Conservation (phyloP, 2,797 vertebrate genomes). For the Hippopotamyrus pictus region DNA sequence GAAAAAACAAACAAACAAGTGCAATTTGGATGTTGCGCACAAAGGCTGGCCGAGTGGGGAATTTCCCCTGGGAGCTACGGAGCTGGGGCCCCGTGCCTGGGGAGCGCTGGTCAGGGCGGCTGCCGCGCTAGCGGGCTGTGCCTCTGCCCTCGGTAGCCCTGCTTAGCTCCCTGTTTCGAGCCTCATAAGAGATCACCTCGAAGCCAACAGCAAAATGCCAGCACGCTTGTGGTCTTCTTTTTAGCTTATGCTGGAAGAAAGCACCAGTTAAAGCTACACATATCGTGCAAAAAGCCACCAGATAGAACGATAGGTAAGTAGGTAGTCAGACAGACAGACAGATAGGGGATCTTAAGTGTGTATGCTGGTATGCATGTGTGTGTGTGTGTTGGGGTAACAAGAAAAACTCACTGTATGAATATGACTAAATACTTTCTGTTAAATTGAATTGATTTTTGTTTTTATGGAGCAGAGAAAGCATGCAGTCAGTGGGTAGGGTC, state of each 20-base stretch:
- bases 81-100: slow-evolving; percentile 16
- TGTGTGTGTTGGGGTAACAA: neutral
- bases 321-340: neutral
- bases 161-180: neutral
- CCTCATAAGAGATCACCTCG: neutral
- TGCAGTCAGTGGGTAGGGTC: neutral
- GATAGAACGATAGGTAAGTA: neutral
- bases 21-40: slow-evolving; percentile 5
- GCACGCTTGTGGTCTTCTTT: neutral
- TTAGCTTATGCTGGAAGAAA: neutral
- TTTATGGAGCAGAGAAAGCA: neutral
- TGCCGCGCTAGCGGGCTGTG: no score
- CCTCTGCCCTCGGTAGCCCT: neutral
- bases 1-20: slow-evolving; percentile 15
- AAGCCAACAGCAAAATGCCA: neutral
- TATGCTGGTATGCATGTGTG: neutral
- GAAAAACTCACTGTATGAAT: neutral
- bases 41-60: slow-evolving; percentile 23
- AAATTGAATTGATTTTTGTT: neutral
- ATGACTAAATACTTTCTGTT: neutral
- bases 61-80: slow-evolving; percentile 7
- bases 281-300: neutral
- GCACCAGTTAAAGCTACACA: neutral
- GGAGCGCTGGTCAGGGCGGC: neutral
- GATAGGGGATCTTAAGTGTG: neutral